phyloP scores from a whole-genome alignment of 2,888 invertebrate species.

The Callosobruchus maculatus region DNA sequence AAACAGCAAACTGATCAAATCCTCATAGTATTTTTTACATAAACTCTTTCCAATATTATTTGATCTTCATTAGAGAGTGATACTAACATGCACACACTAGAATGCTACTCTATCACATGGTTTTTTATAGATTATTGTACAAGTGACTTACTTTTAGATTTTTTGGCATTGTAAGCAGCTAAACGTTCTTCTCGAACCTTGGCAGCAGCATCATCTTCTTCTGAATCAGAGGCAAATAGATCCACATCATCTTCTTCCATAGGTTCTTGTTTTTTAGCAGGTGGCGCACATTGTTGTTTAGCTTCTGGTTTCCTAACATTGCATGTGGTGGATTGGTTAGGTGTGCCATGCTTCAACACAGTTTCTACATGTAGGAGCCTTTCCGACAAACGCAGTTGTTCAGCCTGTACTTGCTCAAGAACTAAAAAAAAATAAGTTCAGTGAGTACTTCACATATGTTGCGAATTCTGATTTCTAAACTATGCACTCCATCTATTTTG shows the following conservation, averaged over 20 bases:
- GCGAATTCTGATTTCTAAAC: too few species aligned
- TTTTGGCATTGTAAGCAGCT: slow-evolving; percentile 86
- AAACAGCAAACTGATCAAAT: too few species aligned
- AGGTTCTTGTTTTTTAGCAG: slow-evolving; percentile 13
- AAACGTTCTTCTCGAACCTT: slow-evolving; percentile 79
- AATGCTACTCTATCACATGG: too few species aligned
- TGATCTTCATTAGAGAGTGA: too few species aligned
- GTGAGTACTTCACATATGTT: too few species aligned
- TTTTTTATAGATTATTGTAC: too few species aligned
- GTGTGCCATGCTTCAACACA: neutral
- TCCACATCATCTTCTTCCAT: slow-evolving; percentile 63
- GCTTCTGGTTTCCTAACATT: neutral
- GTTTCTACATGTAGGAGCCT: neutral
- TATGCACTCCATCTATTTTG: too few species aligned
- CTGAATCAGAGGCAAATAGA: slow-evolving; percentile 78
- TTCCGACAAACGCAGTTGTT: neutral
- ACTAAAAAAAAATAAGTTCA: slow-evolving; percentile 25
- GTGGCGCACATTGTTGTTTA: slow-evolving; percentile 1
- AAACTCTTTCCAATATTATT: too few species aligned
- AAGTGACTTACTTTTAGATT: slow-evolving; percentile 72
- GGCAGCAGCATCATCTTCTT: slow-evolving; percentile 69
- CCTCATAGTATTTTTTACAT: too few species aligned
- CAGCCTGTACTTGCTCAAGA: slow-evolving; percentile 20
- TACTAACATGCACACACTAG: too few species aligned
- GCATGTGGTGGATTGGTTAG: neutral